Evolutionary conservation across 2,888 invertebrate species (phyloP).

Genomic region (Nephrotoma guestfalica): DNA sequence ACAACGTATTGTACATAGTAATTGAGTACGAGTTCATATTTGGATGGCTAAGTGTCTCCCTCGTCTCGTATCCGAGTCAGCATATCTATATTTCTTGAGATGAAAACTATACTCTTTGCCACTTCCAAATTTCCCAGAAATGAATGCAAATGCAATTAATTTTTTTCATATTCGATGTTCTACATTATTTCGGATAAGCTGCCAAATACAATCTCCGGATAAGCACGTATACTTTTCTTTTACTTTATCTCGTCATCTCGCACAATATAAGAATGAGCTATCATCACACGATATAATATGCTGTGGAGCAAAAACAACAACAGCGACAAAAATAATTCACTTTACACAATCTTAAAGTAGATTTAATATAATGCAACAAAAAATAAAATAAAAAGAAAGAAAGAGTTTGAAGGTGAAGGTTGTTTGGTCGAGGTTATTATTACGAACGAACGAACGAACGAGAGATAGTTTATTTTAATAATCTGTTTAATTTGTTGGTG

Average conservation of each 20-base stretch:
- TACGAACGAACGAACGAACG: neutral
- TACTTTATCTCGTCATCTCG: neutral
- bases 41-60: neutral
- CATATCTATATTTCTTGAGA: too few species aligned
- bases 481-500: neutral
- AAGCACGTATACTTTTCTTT: neutral
- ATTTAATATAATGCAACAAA: neutral
- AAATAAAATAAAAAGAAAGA: neutral
- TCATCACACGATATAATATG: neutral
- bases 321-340: neutral
- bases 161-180: neutral
- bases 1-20: neutral
- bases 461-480: neutral
- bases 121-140: neutral
- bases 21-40: neutral
- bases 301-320: neutral
- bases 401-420: conserved; percentile 1
- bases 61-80: neutral
- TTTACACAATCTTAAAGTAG: neutral
- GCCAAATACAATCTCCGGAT: neutral
- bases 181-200: neutral
- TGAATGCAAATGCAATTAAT: neutral
- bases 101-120: too few species aligned
- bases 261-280: neutral
- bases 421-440: conserved; percentile 2